These are phyloP conservation scores for Melikaiella ostensackeni DNA, from an alignment of 2,888 invertebrate genomes.

Conservation along the genomic window DNA sequence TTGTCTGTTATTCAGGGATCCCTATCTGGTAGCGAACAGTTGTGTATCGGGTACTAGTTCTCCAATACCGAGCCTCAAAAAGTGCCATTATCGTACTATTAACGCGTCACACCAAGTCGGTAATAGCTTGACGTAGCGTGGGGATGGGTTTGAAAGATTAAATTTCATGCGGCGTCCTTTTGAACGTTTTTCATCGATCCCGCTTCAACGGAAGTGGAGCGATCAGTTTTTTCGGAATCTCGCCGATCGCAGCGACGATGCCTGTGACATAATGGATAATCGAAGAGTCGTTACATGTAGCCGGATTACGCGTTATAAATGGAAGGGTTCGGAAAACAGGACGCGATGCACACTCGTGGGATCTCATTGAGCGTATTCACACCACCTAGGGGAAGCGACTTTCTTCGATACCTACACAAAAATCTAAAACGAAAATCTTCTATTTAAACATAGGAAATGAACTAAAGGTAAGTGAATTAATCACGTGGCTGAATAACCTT, in stretches of 20 bases:
- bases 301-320: constrained; percentile 16
- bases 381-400: neutral
- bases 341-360: neutral
- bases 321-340: constrained; percentile 26
- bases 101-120: constrained; percentile 20
- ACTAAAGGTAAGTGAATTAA: neutral
- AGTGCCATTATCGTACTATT: constrained; percentile 37
- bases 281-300: constrained; percentile 13
- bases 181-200: constrained; percentile 33
- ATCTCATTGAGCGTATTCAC: neutral
- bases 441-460: no score
- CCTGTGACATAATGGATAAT: constrained; percentile 32
- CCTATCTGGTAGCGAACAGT: neutral
- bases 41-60: neutral
- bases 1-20: neutral
- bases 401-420: neutral
- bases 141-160: constrained; percentile 12
- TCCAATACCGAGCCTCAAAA: constrained; percentile 1
- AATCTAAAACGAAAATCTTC: no score
- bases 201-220: neutral
- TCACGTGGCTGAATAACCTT: neutral
- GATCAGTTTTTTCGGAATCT: constrained; percentile 18
- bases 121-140: constrained; percentile 13
- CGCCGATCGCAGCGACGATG: neutral
- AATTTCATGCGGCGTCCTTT: constrained; percentile 39